Evolutionary conservation across 2,113 vertebrate species (phyloP), one percentile per base, ranked within the genome.

Genomic region (Azemiops feae): DNA sequence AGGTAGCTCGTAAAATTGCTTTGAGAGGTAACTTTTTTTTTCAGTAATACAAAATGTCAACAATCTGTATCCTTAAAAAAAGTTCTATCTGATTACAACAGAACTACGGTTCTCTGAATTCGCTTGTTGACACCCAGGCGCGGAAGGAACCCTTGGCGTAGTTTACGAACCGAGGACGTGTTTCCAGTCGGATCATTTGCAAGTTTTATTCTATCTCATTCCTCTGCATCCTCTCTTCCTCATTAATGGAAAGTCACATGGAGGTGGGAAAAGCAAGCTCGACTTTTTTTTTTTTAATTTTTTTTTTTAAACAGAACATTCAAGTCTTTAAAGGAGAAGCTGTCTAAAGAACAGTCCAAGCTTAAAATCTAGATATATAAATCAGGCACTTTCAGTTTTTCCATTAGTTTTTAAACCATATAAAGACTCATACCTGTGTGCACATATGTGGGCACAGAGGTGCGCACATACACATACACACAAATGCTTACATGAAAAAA

Each of bases 311-410:
- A 98, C 97, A 96, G 96, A 98, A 99, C 99, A 99, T 99, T 99
- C 99, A 99, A 99, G 99, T 99, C 98, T 98, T 98, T 97, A 98
- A 97, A 98, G 98, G 97, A 98, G 96, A 98, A 97, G 97, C 98
- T 98, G 98, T 98, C 98, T 98, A 97, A 98, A 93, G 86, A 93
- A 98, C 98, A 98, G 98, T 98, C 97, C 96, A 97, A 98, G 98
- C 98, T 98, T 98, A 98, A 99, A 98, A 98, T 93, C 98, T 96
- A 99, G 98, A 98, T 97, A 91, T 96, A 97, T 97, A 93, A 93
- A 93, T 98, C 98, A 99, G 99, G 99, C 99, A 99, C 99, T 99
- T 99, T 99, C 98, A 98, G 97, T 98, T 98, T 98, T 97, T 97
- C 98, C 97, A 89, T 98, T 98, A 97, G 97, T 98, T 98, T 98